Base-by-base conservation (phyloP, 2,797 vertebrate species). In the Choloepus didactylus region DNA sequence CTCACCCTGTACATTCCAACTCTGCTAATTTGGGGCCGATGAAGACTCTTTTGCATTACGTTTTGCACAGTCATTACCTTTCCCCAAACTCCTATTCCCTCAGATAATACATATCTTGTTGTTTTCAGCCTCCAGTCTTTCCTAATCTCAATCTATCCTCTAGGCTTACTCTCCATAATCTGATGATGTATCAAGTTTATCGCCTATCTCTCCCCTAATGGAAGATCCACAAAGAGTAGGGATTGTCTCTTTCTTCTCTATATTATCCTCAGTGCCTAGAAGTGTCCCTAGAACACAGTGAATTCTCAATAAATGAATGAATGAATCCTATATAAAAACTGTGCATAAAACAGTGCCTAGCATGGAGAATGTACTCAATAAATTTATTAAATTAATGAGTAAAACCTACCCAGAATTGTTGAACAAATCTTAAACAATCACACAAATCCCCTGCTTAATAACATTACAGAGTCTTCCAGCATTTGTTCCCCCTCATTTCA, bases 301-400 rank as follows among this genome's bases (percentile, higher is more conserved):
- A 88, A 91, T 92, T 77, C 44, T 89, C 70, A 93, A 51, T 62
- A 59, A 92, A 38, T 72, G 66, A 94, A 93, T 73, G 31, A 60
- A 85, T 5, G 82, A 85, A 89, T 25, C 35, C 31, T 59, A 75
- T 59, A 75, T 59, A 88, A 84, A 96, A 88, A 62, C 3, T 41
- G 49, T 83, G n/a, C n/a, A 21, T 29, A 69, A 21, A 80, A 35
- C 44, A 84, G 35, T 64, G 16, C 82, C 72, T 66, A 81, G 41
- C 19, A 41, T 31, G 85, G 51, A 51, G 12, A 44, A 27, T 4
- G 18, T 35, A 80, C 16, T 80, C 66, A 66, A 67, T 49, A 72
- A 56, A 70, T 89, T 27, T 49, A 38, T 35, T 95, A 70, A 85
- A 69, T 19, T 88, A 69, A 89, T 94, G 19, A 91, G 46, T 54